These are phyloP conservation scores for Chloropsis cyanopogon DNA, from an alignment of 2,113 vertebrate species.

Conservation along the genomic window DNA sequence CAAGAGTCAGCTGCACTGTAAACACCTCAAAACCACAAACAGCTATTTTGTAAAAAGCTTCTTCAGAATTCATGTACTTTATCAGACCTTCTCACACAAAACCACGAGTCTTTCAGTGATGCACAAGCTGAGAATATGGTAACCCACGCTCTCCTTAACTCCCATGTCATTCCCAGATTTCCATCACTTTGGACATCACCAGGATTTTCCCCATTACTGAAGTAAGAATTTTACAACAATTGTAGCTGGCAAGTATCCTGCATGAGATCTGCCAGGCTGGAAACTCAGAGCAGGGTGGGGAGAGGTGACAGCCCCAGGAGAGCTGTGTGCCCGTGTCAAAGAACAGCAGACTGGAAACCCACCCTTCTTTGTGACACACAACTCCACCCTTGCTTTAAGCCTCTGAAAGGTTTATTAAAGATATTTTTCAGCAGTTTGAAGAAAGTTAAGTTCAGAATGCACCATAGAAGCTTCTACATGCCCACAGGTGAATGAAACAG, in stretches of 20 bases:
- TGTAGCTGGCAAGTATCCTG: neutral
- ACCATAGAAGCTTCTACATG: neutral
- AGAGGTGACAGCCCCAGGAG: neutral
- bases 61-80: neutral
- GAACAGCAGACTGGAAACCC: neutral
- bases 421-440: neutral
- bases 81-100: neutral
- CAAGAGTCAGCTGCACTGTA: conserved; percentile 88
- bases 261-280: neutral
- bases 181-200: neutral
- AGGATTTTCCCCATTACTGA: neutral
- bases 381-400: neutral
- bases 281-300: neutral
- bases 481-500: neutral
- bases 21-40: conserved; percentile 79
- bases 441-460: neutral
- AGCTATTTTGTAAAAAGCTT: neutral
- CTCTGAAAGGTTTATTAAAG: neutral
- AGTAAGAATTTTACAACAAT: neutral
- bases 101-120: neutral
- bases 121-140: neutral
- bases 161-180: neutral
- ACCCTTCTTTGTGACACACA: neutral
- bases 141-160: neutral
- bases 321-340: neutral